Evolutionary conservation across 1,140 invertebrate species (phyloP), one percentile per base, ranked within the genome.

Genomic region (Whitmania pigra): DNA sequence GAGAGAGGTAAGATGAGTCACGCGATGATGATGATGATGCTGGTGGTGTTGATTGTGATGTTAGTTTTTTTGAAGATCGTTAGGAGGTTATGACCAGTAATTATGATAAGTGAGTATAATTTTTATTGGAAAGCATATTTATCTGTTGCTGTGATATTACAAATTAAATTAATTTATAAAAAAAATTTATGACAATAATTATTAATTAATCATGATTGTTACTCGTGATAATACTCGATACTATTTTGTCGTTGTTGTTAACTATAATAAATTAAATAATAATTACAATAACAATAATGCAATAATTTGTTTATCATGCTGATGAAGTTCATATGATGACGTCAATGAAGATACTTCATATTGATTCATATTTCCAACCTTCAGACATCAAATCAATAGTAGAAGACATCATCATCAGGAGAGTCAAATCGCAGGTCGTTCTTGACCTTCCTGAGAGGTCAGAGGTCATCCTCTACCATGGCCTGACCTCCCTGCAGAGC

Each of bases 401-500:
- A 3, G 70, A 49, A 49, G 43, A 49, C 43, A 49, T 49, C 43
- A 49, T 49, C 43, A 49, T 83, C 63, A 73, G 82, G 36, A 74
- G 82, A 67, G 78, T 78, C 2, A 83, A 83, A 73, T 73, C 76
- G 5, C 75, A 77, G 27, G 80, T 82, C 31, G 66, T 80, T 0
- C 74, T 76, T 57, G 81, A 82, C 63, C 72, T 83, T 13, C 81
- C 81, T 15, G 72, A 76, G 25, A 81, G 79, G 72, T 77, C 76
- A 15, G 81, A 83, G 74, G 77, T 82, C 36, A 75, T 82, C 53
- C 74, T 83, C 22, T 82, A 80, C 73, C 82, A 83, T 74, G 78
- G 78, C 0, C 60, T 82, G 43, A 78, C 78, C 15, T 69, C 73
- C 31, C 67, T 82, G n/a, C 82, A 83, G 76, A 82, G 80, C 71